Evolutionary conservation across 2,797 vertebrate species (phyloP).

Genomic region (Trachurus trachurus): DNA sequence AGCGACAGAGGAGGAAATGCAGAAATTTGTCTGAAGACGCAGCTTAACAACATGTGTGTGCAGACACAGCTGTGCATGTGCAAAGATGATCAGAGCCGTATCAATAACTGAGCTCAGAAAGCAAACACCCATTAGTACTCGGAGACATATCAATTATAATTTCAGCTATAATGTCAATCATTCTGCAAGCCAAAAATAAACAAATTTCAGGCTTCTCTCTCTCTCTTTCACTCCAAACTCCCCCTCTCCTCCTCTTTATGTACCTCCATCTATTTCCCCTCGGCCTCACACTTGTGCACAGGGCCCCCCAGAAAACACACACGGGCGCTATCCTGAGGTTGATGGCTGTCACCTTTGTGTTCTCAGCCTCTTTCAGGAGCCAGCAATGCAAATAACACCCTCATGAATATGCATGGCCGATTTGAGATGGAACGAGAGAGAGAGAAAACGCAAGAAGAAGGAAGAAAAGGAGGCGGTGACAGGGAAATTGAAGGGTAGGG

Average conservation of each 20-base stretch:
- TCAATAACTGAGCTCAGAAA: slow-evolving; percentile 40
- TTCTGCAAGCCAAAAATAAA: slow-evolving; percentile 34
- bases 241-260: slow-evolving; percentile 34
- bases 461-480: slow-evolving; percentile 51
- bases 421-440: slow-evolving; percentile 54
- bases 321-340: slow-evolving; percentile 64
- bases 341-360: slow-evolving; percentile 84
- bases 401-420: slow-evolving; percentile 75
- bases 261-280: slow-evolving; percentile 52
- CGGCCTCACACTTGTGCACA: slow-evolving; percentile 37
- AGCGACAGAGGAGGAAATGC: slow-evolving; percentile 9
- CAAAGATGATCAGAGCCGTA: slow-evolving; percentile 54
- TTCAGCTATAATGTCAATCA: slow-evolving; percentile 54
- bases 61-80: slow-evolving; percentile 2
- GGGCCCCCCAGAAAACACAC: slow-evolving; percentile 51
- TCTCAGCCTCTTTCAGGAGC: slow-evolving; percentile 77
- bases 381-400: slow-evolving; percentile 77
- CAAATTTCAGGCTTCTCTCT: slow-evolving; percentile 1
- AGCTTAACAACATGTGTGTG: slow-evolving; percentile 9
- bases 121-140: slow-evolving; percentile 12
- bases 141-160: slow-evolving; percentile 52
- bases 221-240: slow-evolving; percentile 33
- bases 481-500: slow-evolving; percentile 56
- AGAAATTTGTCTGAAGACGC: slow-evolving; percentile 23
- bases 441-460: slow-evolving; percentile 26